A percentile compares a stretch with the other conserved stretches of the same genome.
These are phyloP conservation scores for Oxytorus armatus DNA, from an alignment of 2,888 invertebrate species.

Conservation along the genomic window DNA sequence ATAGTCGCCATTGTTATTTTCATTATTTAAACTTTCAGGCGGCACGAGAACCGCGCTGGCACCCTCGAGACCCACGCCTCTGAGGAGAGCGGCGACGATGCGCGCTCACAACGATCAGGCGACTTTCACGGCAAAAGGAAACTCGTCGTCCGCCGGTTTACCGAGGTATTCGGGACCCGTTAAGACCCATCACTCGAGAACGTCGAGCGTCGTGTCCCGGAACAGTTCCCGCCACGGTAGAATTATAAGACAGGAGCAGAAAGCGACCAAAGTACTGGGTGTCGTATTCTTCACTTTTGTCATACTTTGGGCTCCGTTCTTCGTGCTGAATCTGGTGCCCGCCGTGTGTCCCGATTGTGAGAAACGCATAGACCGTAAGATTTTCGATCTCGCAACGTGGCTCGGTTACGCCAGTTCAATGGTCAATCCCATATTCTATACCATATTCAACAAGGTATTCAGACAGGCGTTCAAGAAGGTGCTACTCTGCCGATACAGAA, in stretches of 20 bases:
- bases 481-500: conserved; percentile 90
- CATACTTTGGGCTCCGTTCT: conserved; percentile 98
- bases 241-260: conserved; percentile 95
- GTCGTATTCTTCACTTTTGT: conserved; percentile 98
- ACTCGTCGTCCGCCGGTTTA: conserved; percentile 86
- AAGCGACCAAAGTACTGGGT: conserved; percentile 97
- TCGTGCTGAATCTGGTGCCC: conserved; percentile 94
- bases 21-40: conserved; percentile 81
- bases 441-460: conserved; percentile 97
- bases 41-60: conserved; percentile 85
- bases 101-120: conserved; percentile 85
- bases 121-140: conserved; percentile 79
- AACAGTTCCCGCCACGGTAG: conserved; percentile 93
- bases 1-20: no score
- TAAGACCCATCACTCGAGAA: conserved; percentile 91
- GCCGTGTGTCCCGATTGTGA: conserved; percentile 94
- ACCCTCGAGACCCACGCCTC: conserved; percentile 83
- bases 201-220: conserved; percentile 92
- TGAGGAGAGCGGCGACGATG: conserved; percentile 87
- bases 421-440: conserved; percentile 98
- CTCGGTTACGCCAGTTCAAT: conserved; percentile 97
- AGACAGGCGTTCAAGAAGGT: conserved; percentile 96
- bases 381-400: conserved; percentile 96
- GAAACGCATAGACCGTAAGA: conserved; percentile 90
- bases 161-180: conserved; percentile 86